Evolutionary conservation across 2,888 invertebrate species (phyloP), one percentile per base, ranked within the genome.

Genomic region (Nowickia ferox): DNA sequence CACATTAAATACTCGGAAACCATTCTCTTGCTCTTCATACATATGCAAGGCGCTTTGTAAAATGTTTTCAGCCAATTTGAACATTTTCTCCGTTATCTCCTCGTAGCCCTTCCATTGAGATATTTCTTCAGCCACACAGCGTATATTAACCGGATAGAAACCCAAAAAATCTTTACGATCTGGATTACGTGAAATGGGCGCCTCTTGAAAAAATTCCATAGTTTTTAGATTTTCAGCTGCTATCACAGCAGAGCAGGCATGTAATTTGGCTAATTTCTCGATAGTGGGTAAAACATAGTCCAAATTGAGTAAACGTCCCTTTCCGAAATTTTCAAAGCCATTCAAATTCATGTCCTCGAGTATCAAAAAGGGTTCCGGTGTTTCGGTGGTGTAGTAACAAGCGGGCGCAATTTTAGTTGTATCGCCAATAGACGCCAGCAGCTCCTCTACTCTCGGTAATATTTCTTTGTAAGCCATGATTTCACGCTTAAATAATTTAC

Each of bases 261-360:
- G 95, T 82, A 94, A 91, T 88, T 93, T 93, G 1, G 94, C 95
- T 81, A 95, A 88, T 89, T 94, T 94, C 79, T 93, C 93, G 5
- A 95, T 88, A 2, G 94, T 93, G 65, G 93, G 90, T 74, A 93
- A 88, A 72, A 93, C 92, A 88, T 95, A 94, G 38, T 93, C 92
- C 81, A 94, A 90, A 89, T 95, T 94, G 13, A 95, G 92, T 17
- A 95, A 94, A 38, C 92, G 90, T 46, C 93, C 93, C 40, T 94
- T 93, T 87, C 94, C 93, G n/a, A 93, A 93, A 92, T 94, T 94
- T 65, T 93, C 92, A 88, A 93, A 95, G n/a, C 94, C 94, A 53
- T 91, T 89, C 2, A 92, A 90, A 17, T 93, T 92, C 87, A 95
- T 91, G 89, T 95, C 95, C 88, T 95, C 94, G 53, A 95, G 89